Evolutionary conservation across 2,797 vertebrate species (phyloP), one percentile per base, ranked within the genome.

Genomic region (Chaetophractus vellerosus): DNA sequence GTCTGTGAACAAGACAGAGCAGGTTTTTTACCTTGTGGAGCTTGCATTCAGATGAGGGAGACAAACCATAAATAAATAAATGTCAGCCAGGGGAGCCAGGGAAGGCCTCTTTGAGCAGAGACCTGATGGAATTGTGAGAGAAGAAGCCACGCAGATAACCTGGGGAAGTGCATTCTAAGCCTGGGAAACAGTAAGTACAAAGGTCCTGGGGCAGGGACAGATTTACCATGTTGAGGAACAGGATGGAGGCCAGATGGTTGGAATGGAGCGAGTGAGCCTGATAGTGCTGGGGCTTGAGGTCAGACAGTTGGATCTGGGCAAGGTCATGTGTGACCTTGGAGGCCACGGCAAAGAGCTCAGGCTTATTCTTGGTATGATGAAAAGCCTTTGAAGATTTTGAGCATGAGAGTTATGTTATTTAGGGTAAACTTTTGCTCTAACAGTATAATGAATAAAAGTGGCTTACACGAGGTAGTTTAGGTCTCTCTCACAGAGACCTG

Each of bases 331-430:
- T 2, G 28, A 10, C 48, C 48, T 33, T 52, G 76, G 52, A 69
- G 52, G 41, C 45, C 41, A 4, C 4, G 19, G 63, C 10, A 28
- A 82, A 76, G 61, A 68, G 33, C 61, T 59, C 10, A 11, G 12
- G 63, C 71, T 71, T 82, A 16, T 59, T 69, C 41, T 19, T 31
- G 52, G 48, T 57, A 26, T 78, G 78, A 21, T 26, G 33, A n/a
- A 38, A 59, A 86, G 50, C 68, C 82, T 61, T 91, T 55, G 86
- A 61, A 91, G 50, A 33, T 28, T 81, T 50, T 87, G 38, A 50
- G 75, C 59, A 7, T 28, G 14, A 45, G 59, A 24, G 15, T 66
- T 74, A 26, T 2, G 0, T 38, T 80, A 80, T n/a, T 57, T 84
- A 57, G 71, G 64, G 33, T 76, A 82, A 61, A 52, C 26, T 89